Base-by-base conservation (phyloP, 2,113 vertebrate species). In the Perccottus glenii region DNA sequence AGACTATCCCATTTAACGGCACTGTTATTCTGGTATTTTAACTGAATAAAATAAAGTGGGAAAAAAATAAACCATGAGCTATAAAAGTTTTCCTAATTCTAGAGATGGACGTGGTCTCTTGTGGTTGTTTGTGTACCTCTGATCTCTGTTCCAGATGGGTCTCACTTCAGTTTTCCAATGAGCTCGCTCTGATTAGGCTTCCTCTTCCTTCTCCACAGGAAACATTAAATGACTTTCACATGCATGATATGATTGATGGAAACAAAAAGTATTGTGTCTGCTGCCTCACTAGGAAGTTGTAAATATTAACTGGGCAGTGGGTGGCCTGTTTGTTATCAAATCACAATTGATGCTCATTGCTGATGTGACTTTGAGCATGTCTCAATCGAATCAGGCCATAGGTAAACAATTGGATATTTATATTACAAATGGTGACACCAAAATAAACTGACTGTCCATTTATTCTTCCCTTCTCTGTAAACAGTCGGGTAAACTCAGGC, bases 111-210 rank as follows among this genome's bases (percentile, higher is more conserved):
- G 43, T 8, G 15, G 9, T 57, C 42, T 65, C 71, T 53, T 45
- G 51, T 61, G 44, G 50, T 55, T 47, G 56, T 60, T 50, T 65
- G 38, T 40, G 50, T 45, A 10, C 35, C 5, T 33, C 11, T 64
- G 12, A 49, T 53, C 52, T 63, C 36, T 53, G 11, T 58, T 61
- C 60, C 61, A 66, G 43, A 38, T 67, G 72, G 35, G 32, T 19
- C 11, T 62, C 6, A 9, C 12, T 75, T 53, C 10, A 61, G 55
- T 9, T 49, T 19, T 60, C 32, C 35, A 35, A 19, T 70, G 12
- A 49, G 33, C 69, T 60, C 40, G 56, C 19, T 50, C 19, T 72
- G 64, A 75, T 76, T 74, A 42, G 51, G 70, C 38, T 40, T 78
- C 45, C 63, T 36, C 42, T 62, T 66, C 61, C 52, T 48, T 66